Evolutionary conservation across 2,113 vertebrate species (phyloP).

Genomic region (Limanda limanda): DNA sequence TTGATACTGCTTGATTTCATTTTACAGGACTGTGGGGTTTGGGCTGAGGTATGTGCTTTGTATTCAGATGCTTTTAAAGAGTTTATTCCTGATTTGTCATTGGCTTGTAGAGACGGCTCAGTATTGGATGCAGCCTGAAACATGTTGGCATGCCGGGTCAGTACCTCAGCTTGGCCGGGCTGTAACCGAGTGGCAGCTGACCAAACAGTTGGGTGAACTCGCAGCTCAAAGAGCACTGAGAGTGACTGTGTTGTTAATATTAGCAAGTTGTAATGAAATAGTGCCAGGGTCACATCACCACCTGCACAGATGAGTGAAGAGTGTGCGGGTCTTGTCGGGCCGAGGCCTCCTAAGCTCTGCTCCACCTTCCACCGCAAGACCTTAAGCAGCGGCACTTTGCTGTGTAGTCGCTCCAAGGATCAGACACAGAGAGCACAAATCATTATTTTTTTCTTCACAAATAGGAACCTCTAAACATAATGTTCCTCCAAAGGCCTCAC

Average conservation of each 20-base stretch:
- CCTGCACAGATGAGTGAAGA: neutral
- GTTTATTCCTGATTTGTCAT: too few species aligned
- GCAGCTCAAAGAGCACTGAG: neutral
- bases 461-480: slow-evolving; percentile 20
- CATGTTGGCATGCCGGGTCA: neutral
- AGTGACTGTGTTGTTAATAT: slow-evolving; percentile 10
- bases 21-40: too few species aligned
- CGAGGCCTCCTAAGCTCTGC: neutral
- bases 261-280: neutral
- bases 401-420: slow-evolving; percentile 35
- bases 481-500: slow-evolving; percentile 43
- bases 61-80: too few species aligned
- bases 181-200: slow-evolving; percentile 26
- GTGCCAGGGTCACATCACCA: neutral
- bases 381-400: slow-evolving; percentile 13
- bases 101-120: too few species aligned
- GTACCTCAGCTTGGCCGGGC: slow-evolving; percentile 11
- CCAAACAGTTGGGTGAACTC: slow-evolving; percentile 3
- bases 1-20: too few species aligned
- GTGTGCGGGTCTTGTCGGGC: neutral
- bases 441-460: slow-evolving; percentile 46
- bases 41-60: neutral
- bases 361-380: slow-evolving; percentile 10
- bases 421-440: slow-evolving; percentile 46
- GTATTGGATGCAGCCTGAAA: neutral